A percentile compares a stretch with the other conserved stretches of the same genome.
Conservation (phyloP, 2,888 invertebrate species). For the Lasioglossum malachurum region DNA sequence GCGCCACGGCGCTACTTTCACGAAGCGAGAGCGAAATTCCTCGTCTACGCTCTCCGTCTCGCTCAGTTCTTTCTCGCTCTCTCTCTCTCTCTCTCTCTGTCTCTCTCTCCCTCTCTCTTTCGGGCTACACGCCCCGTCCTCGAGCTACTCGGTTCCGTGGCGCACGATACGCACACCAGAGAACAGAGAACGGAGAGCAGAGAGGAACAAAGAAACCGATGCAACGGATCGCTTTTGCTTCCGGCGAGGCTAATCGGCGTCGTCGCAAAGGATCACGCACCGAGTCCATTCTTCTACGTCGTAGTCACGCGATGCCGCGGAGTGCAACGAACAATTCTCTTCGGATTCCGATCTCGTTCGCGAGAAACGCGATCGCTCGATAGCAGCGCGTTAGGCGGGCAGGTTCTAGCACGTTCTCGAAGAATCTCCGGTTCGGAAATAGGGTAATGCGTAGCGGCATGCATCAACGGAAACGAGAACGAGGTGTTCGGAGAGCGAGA, state of each 20-base stretch:
- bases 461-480: not conserved
- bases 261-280: conserved; percentile 15
- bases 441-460: not conserved
- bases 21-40: conserved; percentile 71
- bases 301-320: conserved; percentile 70
- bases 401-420: conserved; percentile 24
- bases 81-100: conserved; percentile 11
- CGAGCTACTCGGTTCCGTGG: conserved; percentile 31
- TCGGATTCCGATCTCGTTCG: not conserved
- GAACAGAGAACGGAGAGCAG: conserved; percentile 1
- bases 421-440: not conserved
- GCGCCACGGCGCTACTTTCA: conserved; percentile 75
- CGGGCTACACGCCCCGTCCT: conserved; percentile 43
- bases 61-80: not conserved
- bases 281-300: conserved; percentile 76
- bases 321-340: conserved; percentile 68
- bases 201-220: conserved; percentile 52
- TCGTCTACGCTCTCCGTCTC: conserved; percentile 37
- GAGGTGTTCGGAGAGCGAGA: not conserved
- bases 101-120: conserved; percentile 20
- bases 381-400: not conserved
- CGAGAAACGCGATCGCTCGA: not conserved
- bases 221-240: conserved; percentile 33
- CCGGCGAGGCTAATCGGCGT: conserved; percentile 40
- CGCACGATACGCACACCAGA: conserved; percentile 35